Evolutionary conservation across 2,888 invertebrate genomes (phyloP).

Genomic region (Nomada flava): DNA sequence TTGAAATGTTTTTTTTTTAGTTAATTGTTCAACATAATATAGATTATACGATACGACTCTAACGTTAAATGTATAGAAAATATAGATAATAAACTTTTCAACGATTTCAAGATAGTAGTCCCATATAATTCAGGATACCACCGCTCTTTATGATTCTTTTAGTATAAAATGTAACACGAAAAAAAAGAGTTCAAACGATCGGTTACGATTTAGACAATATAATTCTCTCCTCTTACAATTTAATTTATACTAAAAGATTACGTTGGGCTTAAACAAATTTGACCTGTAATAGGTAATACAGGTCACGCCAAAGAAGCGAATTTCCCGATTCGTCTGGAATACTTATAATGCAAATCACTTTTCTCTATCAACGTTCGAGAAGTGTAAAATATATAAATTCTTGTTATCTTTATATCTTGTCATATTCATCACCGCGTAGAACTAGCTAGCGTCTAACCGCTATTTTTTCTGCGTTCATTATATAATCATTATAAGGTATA

Average conservation of each 20-base stretch:
- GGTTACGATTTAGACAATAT: slow-evolving; percentile 2
- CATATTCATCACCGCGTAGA: slow-evolving; percentile 68
- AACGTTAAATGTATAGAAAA: slow-evolving; percentile 44
- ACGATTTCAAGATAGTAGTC: slow-evolving; percentile 31
- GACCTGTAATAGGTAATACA: slow-evolving; percentile 35
- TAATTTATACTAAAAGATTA: slow-evolving; percentile 30
- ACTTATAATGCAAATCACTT: slow-evolving; percentile 42
- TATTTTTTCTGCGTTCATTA: slow-evolving; percentile 26
- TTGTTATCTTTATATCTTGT: slow-evolving; percentile 66
- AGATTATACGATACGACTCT: slow-evolving; percentile 49
- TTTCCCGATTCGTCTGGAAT: slow-evolving; percentile 73
- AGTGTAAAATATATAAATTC: slow-evolving; percentile 70
- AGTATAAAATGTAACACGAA: slow-evolving; percentile 6
- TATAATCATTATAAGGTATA: slow-evolving; percentile 59
- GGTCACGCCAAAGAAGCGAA: slow-evolving; percentile 65
- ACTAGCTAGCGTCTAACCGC: slow-evolving; percentile 67
- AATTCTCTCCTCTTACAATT: slow-evolving; percentile 17
- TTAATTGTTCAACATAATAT: slow-evolving; percentile 44
- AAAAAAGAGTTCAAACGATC: not conserved
- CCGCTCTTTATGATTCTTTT: slow-evolving; percentile 1
- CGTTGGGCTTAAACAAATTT: slow-evolving; percentile 25
- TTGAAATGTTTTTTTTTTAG: slow-evolving; percentile 31
- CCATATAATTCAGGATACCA: slow-evolving; percentile 10
- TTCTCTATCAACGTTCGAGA: slow-evolving; percentile 46
- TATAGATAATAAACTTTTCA: slow-evolving; percentile 41